A percentile compares a stretch with the other conserved stretches of the same genome.
These are phyloP conservation scores for Mola mola DNA, from an alignment of 2,113 vertebrate species.

Conservation along the genomic window DNA sequence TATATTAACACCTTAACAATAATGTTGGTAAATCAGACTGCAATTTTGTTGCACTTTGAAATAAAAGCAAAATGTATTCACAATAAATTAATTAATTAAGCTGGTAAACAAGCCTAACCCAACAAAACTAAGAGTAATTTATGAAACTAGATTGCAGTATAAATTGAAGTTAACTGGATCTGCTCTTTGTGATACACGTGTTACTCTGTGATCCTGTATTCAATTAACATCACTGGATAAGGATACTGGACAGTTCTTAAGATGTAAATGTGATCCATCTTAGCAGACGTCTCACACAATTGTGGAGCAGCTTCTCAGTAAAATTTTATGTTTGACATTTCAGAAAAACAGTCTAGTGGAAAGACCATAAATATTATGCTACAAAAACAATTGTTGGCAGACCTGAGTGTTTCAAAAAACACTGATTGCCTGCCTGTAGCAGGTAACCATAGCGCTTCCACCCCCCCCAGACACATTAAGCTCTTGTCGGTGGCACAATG, in stretches of 20 bases:
- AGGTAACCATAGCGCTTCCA: slow-evolving; percentile 43
- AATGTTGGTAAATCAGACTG: not conserved
- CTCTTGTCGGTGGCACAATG: slow-evolving; percentile 38
- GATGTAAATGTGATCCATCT: slow-evolving; percentile 62
- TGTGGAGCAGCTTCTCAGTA: not conserved
- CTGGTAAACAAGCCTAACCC: no score
- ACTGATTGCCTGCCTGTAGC: slow-evolving; percentile 7
- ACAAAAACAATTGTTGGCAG: slow-evolving; percentile 29
- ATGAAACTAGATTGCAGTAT: no score
- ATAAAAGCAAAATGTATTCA: no score
- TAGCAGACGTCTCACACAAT: slow-evolving; percentile 35
- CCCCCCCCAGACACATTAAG: slow-evolving; percentile 42
- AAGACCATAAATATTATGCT: slow-evolving; percentile 24
- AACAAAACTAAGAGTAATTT: no score
- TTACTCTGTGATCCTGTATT: slow-evolving; percentile 1
- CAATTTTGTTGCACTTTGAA: no score
- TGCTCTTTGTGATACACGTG: not conserved
- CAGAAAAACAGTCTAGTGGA: slow-evolving; percentile 17
- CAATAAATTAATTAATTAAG: no score
- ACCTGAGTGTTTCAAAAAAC: slow-evolving; percentile 40
- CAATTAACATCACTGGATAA: slow-evolving; percentile 32
- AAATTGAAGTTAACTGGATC: not conserved
- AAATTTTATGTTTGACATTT: slow-evolving; percentile 36
- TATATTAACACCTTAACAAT: not conserved
- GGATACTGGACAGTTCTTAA: slow-evolving; percentile 29